These are phyloP conservation scores for Apostichopus leukothele DNA, from an alignment of 53 echinoderm and acorn worm species.

Conservation along the genomic window DNA sequence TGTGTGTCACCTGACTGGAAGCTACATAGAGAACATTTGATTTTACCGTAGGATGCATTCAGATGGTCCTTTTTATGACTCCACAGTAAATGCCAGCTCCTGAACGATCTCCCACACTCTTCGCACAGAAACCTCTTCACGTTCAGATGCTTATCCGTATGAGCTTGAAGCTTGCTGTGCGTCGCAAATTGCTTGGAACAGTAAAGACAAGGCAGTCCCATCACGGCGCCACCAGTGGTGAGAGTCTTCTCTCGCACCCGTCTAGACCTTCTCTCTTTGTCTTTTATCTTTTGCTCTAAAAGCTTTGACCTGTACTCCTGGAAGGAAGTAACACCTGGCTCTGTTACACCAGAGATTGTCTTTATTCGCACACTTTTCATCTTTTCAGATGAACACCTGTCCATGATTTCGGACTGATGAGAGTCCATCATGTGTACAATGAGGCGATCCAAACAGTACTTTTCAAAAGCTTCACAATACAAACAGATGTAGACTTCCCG, in stretches of 20 bases:
- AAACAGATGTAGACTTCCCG: conserved; percentile 29
- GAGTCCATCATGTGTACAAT: conserved; percentile 24
- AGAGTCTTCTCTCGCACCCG: conserved; percentile 6
- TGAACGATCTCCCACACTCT: conserved; percentile 30
- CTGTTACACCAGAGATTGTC: background rate
- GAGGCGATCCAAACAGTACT: conserved; percentile 14
- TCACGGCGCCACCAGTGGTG: background rate
- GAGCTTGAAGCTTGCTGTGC: background rate
- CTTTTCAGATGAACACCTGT: background rate
- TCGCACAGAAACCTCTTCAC: conserved; percentile 29
- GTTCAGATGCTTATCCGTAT: conserved; percentile 19
- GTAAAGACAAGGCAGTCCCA: background rate
- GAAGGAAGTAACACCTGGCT: background rate
- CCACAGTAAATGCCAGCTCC: conserved; percentile 18
- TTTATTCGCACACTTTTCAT: background rate
- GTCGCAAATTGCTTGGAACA: conserved; percentile 9
- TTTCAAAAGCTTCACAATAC: conserved; percentile 25
- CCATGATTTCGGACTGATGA: background rate
- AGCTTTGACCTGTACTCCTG: conserved; percentile 28
- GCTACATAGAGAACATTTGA: conserved; percentile 20
- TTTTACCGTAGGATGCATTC: conserved; percentile 24
- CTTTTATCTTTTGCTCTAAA: conserved; percentile 1
- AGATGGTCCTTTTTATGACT: conserved; percentile 21
- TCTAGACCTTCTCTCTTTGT: background rate
- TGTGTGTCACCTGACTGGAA: conserved; percentile 22